Conservation (phyloP, 2,113 vertebrate genomes). For the Procavia capensis region DNA sequence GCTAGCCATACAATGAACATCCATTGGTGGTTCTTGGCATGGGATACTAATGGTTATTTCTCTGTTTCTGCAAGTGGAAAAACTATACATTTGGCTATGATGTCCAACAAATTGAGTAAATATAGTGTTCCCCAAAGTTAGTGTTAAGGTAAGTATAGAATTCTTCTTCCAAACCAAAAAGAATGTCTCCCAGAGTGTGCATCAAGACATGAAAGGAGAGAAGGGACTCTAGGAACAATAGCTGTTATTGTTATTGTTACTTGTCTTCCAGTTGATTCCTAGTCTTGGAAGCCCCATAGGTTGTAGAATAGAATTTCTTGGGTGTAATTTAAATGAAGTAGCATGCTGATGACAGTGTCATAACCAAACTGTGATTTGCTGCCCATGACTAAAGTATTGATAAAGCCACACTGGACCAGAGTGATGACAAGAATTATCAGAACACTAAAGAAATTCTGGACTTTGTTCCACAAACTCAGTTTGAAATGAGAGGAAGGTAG, state of each 20-base stretch:
- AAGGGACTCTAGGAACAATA: background rate
- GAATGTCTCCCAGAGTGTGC: background rate
- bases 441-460: background rate
- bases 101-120: background rate
- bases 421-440: background rate
- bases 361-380: background rate
- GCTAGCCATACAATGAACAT: background rate
- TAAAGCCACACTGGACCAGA: background rate
- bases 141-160: background rate
- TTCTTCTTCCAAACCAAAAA: background rate
- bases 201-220: background rate
- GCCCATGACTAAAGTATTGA: background rate
- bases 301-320: too few relatives aligned
- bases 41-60: too few relatives aligned
- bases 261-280: too few relatives aligned
- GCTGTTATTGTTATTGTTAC: too few relatives aligned
- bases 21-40: background rate
- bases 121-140: too few relatives aligned
- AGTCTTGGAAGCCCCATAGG: too few relatives aligned
- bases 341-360: background rate
- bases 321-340: too few relatives aligned
- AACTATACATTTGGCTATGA: too few relatives aligned
- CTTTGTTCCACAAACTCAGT: background rate
- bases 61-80: background rate
- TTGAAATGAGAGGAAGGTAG: fast-evolving